Conservation (phyloP, 2,113 vertebrate genomes). For the Daphoenositta chrysoptera region DNA sequence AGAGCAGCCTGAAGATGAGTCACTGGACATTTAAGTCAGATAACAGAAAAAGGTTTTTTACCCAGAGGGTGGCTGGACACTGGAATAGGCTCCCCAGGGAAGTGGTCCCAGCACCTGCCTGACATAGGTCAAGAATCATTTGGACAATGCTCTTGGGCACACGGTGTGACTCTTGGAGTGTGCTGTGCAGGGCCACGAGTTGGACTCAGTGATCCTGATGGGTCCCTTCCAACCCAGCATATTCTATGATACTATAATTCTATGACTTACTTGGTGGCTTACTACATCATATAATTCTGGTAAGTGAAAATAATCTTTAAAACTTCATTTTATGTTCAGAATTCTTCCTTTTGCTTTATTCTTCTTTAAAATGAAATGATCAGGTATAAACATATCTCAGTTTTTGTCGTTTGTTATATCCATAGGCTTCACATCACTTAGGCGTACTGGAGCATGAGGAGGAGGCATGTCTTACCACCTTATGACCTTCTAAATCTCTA, state of each 20-base stretch:
- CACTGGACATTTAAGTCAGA: neutral
- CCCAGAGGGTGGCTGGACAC: neutral
- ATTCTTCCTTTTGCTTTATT: neutral
- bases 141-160: neutral
- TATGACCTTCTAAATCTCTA: neutral
- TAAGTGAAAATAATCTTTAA: neutral
- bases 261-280: neutral
- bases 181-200: no score
- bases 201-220: neutral
- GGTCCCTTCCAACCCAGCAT: fast-evolving
- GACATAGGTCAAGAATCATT: neutral
- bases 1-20: fast-evolving
- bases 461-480: neutral
- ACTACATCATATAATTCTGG: no score
- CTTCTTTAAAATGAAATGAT: neutral
- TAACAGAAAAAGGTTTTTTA: neutral
- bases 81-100: neutral
- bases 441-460: neutral
- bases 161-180: neutral
- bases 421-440: neutral
- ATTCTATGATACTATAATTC: neutral
- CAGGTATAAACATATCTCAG: neutral
- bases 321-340: neutral
- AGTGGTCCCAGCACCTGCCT: neutral
- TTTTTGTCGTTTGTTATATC: neutral